Conservation (phyloP, 2,797 vertebrate species). For the Dipus sagitta region DNA sequence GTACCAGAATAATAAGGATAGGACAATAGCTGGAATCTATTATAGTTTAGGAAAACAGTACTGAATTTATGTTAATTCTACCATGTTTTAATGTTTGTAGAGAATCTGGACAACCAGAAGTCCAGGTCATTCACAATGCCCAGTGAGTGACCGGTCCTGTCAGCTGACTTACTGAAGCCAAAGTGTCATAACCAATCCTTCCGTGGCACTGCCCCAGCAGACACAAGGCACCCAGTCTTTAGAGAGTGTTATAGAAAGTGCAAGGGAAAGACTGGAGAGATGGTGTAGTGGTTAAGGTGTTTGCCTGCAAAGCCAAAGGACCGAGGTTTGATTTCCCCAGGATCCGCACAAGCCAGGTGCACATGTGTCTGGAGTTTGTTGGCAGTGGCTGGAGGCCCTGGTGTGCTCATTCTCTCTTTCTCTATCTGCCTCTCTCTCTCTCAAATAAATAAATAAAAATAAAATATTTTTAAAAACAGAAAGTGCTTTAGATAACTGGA, state of each 20-base stretch:
- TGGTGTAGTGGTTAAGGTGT: no score
- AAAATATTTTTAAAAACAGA: no score
- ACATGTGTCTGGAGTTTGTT: no score
- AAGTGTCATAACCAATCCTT: constrained; percentile 45
- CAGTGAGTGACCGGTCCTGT: neutral
- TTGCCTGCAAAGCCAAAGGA: no score
- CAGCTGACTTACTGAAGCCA: constrained; percentile 26
- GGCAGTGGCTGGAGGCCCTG: no score
- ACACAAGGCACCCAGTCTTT: neutral
- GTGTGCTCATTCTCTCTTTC: no score
- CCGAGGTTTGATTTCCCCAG: no score
- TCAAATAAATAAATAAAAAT: no score
- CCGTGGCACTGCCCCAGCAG: neutral
- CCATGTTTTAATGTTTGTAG: constrained; percentile 76
- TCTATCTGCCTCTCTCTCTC: no score
- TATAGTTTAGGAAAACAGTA: constrained; percentile 75
- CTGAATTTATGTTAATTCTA: constrained; percentile 76
- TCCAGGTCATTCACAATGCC: constrained; percentile 56
- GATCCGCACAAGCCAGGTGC: no score
- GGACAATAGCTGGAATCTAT: constrained; percentile 72
- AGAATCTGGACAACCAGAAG: constrained; percentile 72
- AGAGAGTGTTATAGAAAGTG: constrained; percentile 45
- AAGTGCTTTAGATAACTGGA: neutral
- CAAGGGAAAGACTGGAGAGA: neutral
- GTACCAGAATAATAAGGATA: constrained; percentile 76